Conservation (phyloP, 2,797 vertebrate species). For the Sphaeramia orbicularis region DNA sequence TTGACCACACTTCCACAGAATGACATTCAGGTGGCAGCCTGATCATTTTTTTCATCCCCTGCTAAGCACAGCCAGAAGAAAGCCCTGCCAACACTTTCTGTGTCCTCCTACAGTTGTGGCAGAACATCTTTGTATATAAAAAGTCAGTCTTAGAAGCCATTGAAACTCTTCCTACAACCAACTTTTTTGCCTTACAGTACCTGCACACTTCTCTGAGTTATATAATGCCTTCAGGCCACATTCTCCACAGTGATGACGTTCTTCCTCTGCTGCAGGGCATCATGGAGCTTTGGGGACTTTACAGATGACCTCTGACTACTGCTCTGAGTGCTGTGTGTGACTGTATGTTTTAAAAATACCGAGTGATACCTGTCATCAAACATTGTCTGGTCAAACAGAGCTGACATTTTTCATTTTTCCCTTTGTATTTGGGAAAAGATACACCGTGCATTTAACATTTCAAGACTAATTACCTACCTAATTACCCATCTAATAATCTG, state of each 20-base stretch:
- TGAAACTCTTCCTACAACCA: conserved; percentile 6
- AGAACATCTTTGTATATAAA: conserved; percentile 6
- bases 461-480: conserved; percentile 5
- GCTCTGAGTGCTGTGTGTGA: no score
- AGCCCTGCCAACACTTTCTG: conserved; percentile 17
- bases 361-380: background rate
- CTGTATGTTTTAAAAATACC: background rate
- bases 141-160: conserved; percentile 10
- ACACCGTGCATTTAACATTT: conserved; percentile 14
- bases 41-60: conserved; percentile 33
- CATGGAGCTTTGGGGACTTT: conserved; percentile 7
- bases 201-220: background rate
- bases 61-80: conserved; percentile 17
- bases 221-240: background rate
- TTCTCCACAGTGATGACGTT: conserved; percentile 7
- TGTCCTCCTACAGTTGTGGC: conserved; percentile 20
- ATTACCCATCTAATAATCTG: conserved; percentile 5
- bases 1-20: conserved; percentile 12
- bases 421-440: conserved; percentile 5
- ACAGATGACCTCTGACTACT: background rate
- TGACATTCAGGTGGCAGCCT: conserved; percentile 21
- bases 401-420: no score
- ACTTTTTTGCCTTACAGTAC: background rate
- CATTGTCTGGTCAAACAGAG: no score
- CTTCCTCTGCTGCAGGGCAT: background rate